Conservation (phyloP, 2,113 vertebrate species). For the Piprites chloris region DNA sequence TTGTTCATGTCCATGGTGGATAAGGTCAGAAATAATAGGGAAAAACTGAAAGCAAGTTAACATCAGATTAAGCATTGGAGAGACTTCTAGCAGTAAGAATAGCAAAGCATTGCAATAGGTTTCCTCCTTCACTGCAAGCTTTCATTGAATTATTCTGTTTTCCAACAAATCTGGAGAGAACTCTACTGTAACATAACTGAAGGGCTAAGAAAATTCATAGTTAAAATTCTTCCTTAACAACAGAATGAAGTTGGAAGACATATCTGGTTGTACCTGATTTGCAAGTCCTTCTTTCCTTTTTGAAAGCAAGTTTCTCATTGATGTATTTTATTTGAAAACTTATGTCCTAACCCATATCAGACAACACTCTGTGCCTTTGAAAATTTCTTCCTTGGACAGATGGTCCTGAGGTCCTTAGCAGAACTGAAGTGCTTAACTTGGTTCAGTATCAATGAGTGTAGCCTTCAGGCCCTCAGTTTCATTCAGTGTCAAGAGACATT, state of each 20-base stretch:
- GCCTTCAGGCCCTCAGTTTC: not conserved
- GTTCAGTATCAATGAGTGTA: not conserved
- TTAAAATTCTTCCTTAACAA: not conserved
- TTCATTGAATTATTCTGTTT: not conserved
- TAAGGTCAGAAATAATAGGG: not conserved
- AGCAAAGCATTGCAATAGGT: not conserved
- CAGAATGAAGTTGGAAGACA: not conserved
- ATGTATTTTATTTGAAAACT: not conserved
- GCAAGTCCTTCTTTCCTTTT: not conserved
- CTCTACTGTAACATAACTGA: not conserved
- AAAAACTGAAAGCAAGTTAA: not conserved
- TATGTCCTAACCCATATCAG: not conserved
- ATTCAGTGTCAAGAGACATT: not conserved
- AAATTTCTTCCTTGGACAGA: not conserved
- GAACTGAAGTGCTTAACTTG: not conserved
- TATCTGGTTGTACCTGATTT: not conserved
- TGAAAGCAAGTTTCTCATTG: not conserved
- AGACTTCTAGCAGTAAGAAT: not conserved
- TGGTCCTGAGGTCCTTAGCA: not conserved
- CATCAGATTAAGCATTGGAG: not conserved
- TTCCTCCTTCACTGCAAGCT: not conserved
- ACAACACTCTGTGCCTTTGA: not conserved
- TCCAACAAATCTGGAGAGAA: not conserved
- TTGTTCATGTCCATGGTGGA: not conserved
- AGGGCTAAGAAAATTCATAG: not conserved